Percentiles rank a stretch among this genome's conserved stretches.
Conservation (phyloP, 1,140 invertebrate species). For the Helicoverpa armigera region DNA sequence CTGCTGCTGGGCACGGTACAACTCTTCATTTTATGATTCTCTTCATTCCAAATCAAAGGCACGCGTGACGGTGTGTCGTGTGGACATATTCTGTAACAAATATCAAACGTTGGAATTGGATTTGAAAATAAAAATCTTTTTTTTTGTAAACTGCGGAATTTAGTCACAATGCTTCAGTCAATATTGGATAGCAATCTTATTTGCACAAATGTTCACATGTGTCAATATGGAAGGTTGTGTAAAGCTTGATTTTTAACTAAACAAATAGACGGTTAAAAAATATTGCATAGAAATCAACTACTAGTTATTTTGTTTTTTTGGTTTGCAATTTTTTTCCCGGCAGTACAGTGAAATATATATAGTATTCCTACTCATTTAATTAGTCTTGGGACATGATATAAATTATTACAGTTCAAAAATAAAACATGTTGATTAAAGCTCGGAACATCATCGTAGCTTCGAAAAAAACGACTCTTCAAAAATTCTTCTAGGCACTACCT, state of each 20-base stretch:
- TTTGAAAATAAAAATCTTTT: neutral
- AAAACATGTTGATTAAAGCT: too few species aligned
- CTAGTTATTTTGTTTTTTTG: too few species aligned
- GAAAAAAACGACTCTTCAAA: too few species aligned
- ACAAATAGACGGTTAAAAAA: neutral
- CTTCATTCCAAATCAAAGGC: constrained; percentile 89
- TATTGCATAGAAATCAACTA: neutral
- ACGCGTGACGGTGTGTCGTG: constrained; percentile 91
- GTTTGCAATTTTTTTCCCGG: too few species aligned
- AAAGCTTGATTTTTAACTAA: neutral
- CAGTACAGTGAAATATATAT: too few species aligned
- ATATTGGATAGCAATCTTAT: neutral
- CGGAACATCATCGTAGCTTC: too few species aligned
- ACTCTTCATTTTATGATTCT: constrained; percentile 72
- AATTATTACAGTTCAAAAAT: too few species aligned
- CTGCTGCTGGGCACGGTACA: constrained; percentile 75
- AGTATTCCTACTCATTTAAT: too few species aligned
- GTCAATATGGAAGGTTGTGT: neutral
- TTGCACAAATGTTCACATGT: too few species aligned
- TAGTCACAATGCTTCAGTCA: neutral
- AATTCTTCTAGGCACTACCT: too few species aligned
- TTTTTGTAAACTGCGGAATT: neutral
- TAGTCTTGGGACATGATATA: too few species aligned
- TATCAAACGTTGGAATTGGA: constrained; percentile 48
- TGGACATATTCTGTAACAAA: constrained; percentile 85